Base-by-base conservation (phyloP, 1,140 invertebrate species). In the Pseudobourletiella spinata region DNA sequence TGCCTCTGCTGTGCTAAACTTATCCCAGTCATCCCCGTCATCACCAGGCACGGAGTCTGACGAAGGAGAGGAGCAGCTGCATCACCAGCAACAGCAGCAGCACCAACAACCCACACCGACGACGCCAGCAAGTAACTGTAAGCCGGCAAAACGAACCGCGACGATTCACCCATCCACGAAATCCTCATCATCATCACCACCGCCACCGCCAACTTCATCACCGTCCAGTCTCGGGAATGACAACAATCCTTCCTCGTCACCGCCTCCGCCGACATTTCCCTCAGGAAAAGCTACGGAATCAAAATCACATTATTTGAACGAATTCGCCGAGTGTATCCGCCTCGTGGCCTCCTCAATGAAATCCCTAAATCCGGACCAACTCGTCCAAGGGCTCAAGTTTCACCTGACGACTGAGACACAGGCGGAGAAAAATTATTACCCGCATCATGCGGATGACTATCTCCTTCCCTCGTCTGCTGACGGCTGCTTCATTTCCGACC, bases 301-400 rank as follows among this genome's bases (percentile, higher is more conserved):
- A 2, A 54, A 58, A 46, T 51, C 61, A 3, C 39, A 39, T 14
- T 64, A 57, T 29, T 42, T 64, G 22, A 61, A 56, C 42, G 66
- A 62, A 35, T 67, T 67, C 43, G 56, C 52, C 6, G 61, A 67
- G 28, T 67, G 66, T 35, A 56, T 67, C 22, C 57, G 61, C 28
- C 39, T 67, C 24, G 62, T 67, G n/a, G 39, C 18, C 11, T 57
- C 57, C 14, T 60, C 60, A 2, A 26, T 67, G 20, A 55, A 57
- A 32, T 35, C 50, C 2, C 26, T 55, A 18, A 59, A 59, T 30
- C 24, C 43, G 24, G 57, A 63, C 18, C 59, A 62, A 42, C 59
- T 67, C 6, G 46, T 57, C 16, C 18, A 35, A 8, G 57, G 63
- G 24, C 54, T 67, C 28, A 51, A 51, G n/a, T 3, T 26, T 8